These are phyloP conservation scores for Phymorhynchus buccinoides DNA, from an alignment of 1,140 invertebrate species.

Conservation along the genomic window DNA sequence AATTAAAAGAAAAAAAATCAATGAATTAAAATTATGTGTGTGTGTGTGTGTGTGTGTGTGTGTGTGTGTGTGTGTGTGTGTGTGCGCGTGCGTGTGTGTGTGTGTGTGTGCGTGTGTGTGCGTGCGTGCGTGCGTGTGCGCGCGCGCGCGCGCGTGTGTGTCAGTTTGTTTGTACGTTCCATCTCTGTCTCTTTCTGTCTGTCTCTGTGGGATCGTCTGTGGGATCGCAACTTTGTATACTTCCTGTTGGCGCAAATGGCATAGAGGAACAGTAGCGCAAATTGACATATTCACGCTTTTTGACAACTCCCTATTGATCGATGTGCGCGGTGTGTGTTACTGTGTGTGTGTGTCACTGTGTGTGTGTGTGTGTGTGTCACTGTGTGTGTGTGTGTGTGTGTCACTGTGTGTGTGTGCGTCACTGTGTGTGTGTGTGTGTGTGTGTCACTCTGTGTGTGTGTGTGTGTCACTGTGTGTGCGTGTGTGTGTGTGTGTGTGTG, in stretches of 20 bases:
- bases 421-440: slow-evolving; percentile 1
- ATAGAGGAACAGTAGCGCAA: too few relatives aligned
- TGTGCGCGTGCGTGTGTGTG: not conserved
- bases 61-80: not conserved
- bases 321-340: not conserved
- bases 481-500: not conserved
- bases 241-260: too few relatives aligned
- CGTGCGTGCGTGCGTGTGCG: not conserved
- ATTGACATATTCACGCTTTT: too few relatives aligned
- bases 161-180: too few relatives aligned
- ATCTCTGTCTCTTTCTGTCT: too few relatives aligned
- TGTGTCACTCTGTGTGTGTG: not conserved
- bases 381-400: slow-evolving; percentile 10
- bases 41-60: not conserved
- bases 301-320: too few relatives aligned
- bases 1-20: too few relatives aligned
- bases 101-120: not conserved
- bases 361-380: not conserved
- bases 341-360: not conserved
- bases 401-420: not conserved
- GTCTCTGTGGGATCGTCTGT: too few relatives aligned
- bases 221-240: too few relatives aligned
- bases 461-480: too few relatives aligned
- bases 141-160: not conserved
- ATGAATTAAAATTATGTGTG: too few relatives aligned